Evolutionary conservation across 2,797 vertebrate species (phyloP), one percentile per base, ranked within the genome.

Genomic region (Liasis olivaceus): DNA sequence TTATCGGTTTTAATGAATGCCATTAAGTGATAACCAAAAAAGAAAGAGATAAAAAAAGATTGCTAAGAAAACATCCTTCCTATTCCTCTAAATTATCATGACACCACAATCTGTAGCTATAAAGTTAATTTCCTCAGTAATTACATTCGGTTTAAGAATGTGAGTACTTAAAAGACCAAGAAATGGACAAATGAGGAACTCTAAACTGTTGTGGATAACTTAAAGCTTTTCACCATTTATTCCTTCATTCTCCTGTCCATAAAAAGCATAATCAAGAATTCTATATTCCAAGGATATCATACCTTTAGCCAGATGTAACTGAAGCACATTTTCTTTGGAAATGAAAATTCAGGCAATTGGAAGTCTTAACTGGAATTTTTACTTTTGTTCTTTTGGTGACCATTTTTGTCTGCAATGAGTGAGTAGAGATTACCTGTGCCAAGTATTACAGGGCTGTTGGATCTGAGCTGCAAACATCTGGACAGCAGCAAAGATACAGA

Each of bases 41-140:
- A 97, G 93, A 95, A 93, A 95, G 90, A 91, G 93, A 64, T 85
- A 96, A 93, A 95, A 93, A 96, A 94, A 87, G 95, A 95, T 96
- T 95, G 66, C 89, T 95, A 95, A 95, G 96, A 98, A 98, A 97
- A 97, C 93, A 97, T 95, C 88, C 89, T 97, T 97, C 91, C 94
- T 91, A 89, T 93, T 96, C 90, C 90, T 95, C 92, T 97, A 97
- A 97, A 97, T 97, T 97, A 97, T 97, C 90, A 4, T 95, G 96
- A 97, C 95, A 96, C 94, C 90, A 95, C 90, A 96, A 81, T 97
- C 96, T 97, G 97, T 94, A 96, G 90, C 94, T 96, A 95, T 95
- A 95, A 97, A 97, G 96, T 96, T 98, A 97, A 98, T 98, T 97
- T 97, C 92, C 95, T 97, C 91, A 90, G 17, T 96, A 98, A 97